phyloP scores from a whole-genome alignment of 2,113 vertebrate species.

The Nycticorax nycticorax region DNA sequence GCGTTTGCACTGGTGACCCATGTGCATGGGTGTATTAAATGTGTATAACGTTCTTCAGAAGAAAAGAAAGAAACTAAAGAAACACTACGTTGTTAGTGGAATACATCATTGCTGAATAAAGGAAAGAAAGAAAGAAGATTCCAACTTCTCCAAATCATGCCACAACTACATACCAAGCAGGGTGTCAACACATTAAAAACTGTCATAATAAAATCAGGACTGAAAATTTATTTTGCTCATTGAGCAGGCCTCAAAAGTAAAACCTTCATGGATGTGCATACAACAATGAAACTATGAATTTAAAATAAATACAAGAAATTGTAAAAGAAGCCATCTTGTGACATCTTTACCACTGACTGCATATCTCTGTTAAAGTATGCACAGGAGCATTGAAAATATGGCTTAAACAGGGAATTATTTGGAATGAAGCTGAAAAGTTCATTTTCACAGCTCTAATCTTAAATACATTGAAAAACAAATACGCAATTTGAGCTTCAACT shows the following conservation, averaged over 20 bases:
- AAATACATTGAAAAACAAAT: neutral
- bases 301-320: neutral
- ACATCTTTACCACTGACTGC: neutral
- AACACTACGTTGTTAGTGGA: neutral
- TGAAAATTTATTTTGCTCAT: neutral
- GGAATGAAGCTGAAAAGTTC: neutral
- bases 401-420: neutral
- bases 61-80: neutral
- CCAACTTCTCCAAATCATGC: neutral
- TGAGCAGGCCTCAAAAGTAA: neutral
- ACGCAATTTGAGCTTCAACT: neutral
- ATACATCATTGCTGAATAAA: neutral
- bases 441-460: neutral
- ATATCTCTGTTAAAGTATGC: neutral
- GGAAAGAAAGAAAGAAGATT: neutral
- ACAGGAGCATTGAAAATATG: neutral
- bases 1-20: fast-evolving
- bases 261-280: neutral
- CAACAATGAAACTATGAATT: neutral
- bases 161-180: neutral
- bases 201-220: neutral
- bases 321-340: neutral
- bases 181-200: neutral
- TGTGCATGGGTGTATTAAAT: neutral
- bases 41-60: neutral